Conservation (phyloP, 2,888 invertebrate genomes). For the Chydorus sphaericus region DNA sequence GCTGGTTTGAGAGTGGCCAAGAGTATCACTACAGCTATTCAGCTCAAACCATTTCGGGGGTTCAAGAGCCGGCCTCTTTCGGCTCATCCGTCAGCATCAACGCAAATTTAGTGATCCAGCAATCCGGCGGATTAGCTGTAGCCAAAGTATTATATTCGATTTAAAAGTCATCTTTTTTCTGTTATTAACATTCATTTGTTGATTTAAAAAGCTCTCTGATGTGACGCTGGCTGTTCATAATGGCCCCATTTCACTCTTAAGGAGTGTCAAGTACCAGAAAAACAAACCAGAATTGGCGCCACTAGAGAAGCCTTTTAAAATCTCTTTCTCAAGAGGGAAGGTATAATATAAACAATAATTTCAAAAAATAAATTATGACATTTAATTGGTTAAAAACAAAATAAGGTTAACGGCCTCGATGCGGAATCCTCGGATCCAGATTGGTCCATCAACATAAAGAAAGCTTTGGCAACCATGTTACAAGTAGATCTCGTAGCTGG, state of each 20-base stretch:
- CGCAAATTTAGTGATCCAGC: constrained; percentile 12
- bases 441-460: constrained; percentile 15
- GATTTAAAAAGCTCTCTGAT: constrained; percentile 7
- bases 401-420: constrained; percentile 13
- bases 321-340: constrained; percentile 10
- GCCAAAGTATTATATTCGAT: neutral
- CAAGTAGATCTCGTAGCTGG: constrained; percentile 12
- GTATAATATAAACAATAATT: neutral
- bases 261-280: constrained; percentile 11
- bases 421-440: constrained; percentile 5
- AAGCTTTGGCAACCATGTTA: constrained; percentile 12
- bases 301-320: constrained; percentile 14
- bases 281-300: constrained; percentile 7
- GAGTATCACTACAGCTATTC: constrained; percentile 10
- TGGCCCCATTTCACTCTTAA: constrained; percentile 8
- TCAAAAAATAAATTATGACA: neutral
- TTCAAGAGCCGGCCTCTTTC: constrained; percentile 10
- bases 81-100: constrained; percentile 11
- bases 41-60: constrained; percentile 9
- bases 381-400: neutral
- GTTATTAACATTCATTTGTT: neutral
- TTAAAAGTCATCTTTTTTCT: neutral
- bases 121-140: neutral
- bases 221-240: constrained; percentile 11
- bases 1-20: constrained; percentile 10